Base-by-base conservation (phyloP, 2,888 invertebrate species). In the Exocentrus adspersus region DNA sequence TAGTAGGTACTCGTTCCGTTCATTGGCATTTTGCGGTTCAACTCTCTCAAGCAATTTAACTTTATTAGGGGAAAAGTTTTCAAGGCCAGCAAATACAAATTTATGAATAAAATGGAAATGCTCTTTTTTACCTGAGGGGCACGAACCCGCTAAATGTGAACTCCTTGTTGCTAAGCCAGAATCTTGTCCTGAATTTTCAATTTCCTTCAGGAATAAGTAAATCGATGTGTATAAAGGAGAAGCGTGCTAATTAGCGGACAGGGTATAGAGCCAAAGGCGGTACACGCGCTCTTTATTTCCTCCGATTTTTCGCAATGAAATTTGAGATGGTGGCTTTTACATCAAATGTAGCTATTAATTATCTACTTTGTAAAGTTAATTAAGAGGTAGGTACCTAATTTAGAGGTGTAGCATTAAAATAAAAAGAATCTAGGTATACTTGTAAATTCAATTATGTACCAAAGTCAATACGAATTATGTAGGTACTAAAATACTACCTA, bases 231-330 rank as follows among this genome's bases (percentile, higher is more conserved):
- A 12, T n/a, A 48, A 48, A n/a, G 10, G 16, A 54, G 43, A 54
- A 54, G 19, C 28, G 43, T 17, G 17, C 43, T 43, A 43, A 54
- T 54, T 54, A n/a, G n/a, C n/a, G n/a, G n/a, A 54, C 54, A 16
- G 43, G 20, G 28, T 43, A 5, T 17, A 28, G 16, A 30, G 54
- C 54, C 54, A 28, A 17, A 10, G 43, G 54, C 43, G 17, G 1
- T 24, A 43, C 54, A 54, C 54, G 54, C 54, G 54, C 54, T 24
- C 43, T 54, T 53, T 54, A 54, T 54, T 17, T 42, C 16, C 43
- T 12, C 9, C 43, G 17, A 54, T 16, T 43, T 43, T 54, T 51
- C 41, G 14, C 10, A 16, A 10, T 51, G 10, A 14, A 14, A 48
- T n/a, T n/a, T n/a, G n/a, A n/a, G n/a, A n/a, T n/a, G n/a, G n/a